phyloP scores from a whole-genome alignment of 2,888 invertebrate genomes.

The Acleris laterana region DNA sequence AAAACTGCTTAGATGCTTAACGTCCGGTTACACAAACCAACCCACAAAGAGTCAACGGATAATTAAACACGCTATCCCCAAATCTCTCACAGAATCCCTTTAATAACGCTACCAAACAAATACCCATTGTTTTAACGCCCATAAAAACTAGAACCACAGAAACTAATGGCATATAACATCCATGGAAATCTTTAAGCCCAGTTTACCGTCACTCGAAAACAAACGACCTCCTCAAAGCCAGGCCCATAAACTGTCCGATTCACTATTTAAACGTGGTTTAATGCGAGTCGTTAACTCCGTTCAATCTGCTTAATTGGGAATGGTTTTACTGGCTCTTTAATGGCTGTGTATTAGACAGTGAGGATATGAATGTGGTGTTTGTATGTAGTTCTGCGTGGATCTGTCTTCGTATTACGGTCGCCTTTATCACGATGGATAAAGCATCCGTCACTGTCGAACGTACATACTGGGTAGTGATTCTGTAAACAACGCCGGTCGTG shows the following conservation, averaged over 20 bases:
- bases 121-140: conserved; percentile 19
- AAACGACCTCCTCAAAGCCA: conserved; percentile 65
- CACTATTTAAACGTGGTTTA: conserved; percentile 76
- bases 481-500: too few species aligned
- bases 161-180: conserved; percentile 23
- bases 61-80: too few species aligned
- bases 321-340: conserved; percentile 67
- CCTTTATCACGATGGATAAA: too few species aligned
- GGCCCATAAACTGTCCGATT: conserved; percentile 75
- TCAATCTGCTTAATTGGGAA: conserved; percentile 82
- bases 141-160: conserved; percentile 16
- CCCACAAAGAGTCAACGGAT: too few species aligned
- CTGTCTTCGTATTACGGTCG: too few species aligned
- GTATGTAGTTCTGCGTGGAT: neutral
- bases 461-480: too few species aligned
- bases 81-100: neutral
- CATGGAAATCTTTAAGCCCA: conserved; percentile 35
- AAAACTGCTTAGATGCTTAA: too few species aligned
- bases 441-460: too few species aligned
- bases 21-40: too few species aligned
- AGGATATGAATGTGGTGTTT: conserved; percentile 13
- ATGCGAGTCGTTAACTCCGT: conserved; percentile 70
- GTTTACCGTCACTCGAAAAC: conserved; percentile 44
- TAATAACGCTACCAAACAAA: conserved; percentile 3
- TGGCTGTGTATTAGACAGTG: conserved; percentile 40